A percentile compares a stretch with the other conserved stretches of the same genome.
These are phyloP conservation scores for Halesus radiatus DNA, from an alignment of 1,140 invertebrate species.

Conservation along the genomic window DNA sequence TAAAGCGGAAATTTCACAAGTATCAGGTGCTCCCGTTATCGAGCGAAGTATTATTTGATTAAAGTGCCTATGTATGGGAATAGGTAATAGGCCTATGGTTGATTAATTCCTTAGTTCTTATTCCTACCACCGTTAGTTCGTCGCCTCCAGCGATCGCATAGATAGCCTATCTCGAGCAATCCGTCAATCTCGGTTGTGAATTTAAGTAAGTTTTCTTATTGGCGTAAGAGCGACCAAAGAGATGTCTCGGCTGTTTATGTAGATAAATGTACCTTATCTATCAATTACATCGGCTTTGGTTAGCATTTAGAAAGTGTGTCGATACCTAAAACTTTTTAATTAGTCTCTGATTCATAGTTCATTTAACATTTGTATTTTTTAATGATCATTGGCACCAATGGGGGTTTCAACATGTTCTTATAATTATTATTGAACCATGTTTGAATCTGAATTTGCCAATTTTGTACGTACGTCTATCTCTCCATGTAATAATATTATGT, in stretches of 20 bases:
- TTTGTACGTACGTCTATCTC: no score
- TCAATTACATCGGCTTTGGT: background rate
- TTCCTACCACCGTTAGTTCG: background rate
- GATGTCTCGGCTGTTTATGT: background rate
- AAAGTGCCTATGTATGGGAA: background rate
- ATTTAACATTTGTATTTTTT: no score
- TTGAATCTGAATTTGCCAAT: no score
- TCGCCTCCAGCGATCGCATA: background rate
- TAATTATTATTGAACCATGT: no score
- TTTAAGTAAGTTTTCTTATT: background rate
- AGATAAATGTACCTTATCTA: background rate
- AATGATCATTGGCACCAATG: no score
- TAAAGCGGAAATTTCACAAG: constrained; percentile 24
- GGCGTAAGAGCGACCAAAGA: background rate
- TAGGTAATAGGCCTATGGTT: background rate
- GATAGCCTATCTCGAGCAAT: background rate
- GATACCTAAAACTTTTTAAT: constrained; percentile 1
- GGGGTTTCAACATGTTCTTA: no score
- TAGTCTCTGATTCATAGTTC: background rate
- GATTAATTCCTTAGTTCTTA: background rate
- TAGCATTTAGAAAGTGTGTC: constrained; percentile 19
- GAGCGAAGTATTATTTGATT: constrained; percentile 1
- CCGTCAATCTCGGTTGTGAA: constrained; percentile 10
- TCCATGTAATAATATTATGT: no score
- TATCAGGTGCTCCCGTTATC: background rate